These are phyloP conservation scores for Ornithorhynchus anatinus DNA, from an alignment of 2,113 vertebrate genomes.

Conservation along the genomic window DNA sequence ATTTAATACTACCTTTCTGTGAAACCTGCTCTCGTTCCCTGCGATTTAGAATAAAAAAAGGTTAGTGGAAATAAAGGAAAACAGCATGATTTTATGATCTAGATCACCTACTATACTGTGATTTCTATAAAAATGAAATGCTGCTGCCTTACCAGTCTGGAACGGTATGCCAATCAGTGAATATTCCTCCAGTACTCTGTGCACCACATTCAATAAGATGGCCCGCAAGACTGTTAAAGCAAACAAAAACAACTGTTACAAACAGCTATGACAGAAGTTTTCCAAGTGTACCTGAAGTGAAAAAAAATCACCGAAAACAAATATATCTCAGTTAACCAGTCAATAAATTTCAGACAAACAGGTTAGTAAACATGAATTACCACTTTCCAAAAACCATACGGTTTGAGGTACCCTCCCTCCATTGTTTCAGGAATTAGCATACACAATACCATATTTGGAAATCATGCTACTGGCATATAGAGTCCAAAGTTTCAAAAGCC, in stretches of 20 bases:
- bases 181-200: slow-evolving; percentile 86
- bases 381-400: no score
- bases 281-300: neutral
- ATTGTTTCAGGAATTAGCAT: no score
- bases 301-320: no score
- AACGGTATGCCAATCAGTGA: slow-evolving; percentile 85
- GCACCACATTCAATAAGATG: slow-evolving; percentile 87
- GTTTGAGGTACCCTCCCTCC: no score
- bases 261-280: neutral
- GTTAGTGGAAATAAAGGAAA: neutral
- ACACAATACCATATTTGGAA: no score
- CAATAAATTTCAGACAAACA: no score
- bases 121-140: neutral
- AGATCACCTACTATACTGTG: neutral
- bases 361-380: no score
- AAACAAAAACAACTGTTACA: neutral
- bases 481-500: no score
- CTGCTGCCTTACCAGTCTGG: slow-evolving; percentile 77
- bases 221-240: slow-evolving; percentile 76
- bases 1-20: neutral
- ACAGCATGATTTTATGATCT: neutral
- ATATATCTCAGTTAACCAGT: no score
- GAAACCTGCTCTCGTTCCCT: neutral
- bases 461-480: no score
- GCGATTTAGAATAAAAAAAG: neutral